Evolutionary conservation across 2,888 invertebrate species (phyloP).

Genomic region (Heliconius sara): DNA sequence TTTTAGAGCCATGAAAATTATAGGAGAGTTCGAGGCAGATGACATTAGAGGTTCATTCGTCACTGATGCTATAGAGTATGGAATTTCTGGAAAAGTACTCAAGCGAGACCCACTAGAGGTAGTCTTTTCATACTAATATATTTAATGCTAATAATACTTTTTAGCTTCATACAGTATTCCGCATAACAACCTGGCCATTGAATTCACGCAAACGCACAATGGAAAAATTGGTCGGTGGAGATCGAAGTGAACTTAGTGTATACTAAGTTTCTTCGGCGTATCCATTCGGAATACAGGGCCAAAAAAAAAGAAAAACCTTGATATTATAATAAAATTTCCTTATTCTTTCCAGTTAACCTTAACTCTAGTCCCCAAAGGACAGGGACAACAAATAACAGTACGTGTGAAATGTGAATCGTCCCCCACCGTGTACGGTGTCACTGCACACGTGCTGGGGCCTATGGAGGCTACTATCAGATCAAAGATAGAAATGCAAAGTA

Average conservation of each 20-base stretch:
- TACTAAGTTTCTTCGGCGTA: too few relatives aligned
- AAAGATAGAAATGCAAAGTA: constrained; percentile 60
- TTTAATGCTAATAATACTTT: neutral
- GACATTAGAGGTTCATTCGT: constrained; percentile 71
- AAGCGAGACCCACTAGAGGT: constrained; percentile 73
- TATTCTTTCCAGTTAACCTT: constrained; percentile 62
- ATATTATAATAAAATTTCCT: neutral
- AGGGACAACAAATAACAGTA: constrained; percentile 64
- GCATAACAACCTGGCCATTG: neutral
- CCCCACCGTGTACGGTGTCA: constrained; percentile 57
- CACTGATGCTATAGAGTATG: constrained; percentile 70
- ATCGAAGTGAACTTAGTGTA: too few relatives aligned
- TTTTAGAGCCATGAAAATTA: constrained; percentile 71
- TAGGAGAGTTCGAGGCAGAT: constrained; percentile 70
- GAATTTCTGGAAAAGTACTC: constrained; percentile 69
- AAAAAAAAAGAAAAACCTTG: neutral
- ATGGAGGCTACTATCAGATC: constrained; percentile 66
- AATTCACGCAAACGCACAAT: too few relatives aligned
- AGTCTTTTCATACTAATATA: constrained; percentile 40
- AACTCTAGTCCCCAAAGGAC: constrained; percentile 67
- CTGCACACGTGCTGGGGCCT: constrained; percentile 66
- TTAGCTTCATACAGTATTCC: neutral
- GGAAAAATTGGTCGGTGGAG: too few relatives aligned
- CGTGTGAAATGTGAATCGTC: constrained; percentile 62
- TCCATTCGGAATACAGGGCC: too few relatives aligned